Base-by-base conservation (phyloP, 1,140 invertebrate genomes). In the Melanaphis sacchari region DNA sequence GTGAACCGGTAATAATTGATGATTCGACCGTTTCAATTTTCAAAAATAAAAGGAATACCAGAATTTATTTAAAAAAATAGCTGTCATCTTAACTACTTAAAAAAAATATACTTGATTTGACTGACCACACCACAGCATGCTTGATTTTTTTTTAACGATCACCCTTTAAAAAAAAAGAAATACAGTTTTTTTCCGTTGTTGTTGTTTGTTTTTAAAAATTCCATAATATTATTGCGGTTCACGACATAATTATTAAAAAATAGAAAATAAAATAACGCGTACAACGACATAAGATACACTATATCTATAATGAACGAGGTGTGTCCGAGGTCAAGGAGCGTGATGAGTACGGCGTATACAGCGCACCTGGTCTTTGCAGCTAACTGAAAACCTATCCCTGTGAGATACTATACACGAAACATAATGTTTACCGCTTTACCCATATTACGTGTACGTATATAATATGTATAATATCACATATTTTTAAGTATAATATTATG, bases 301-400 rank as follows among this genome's bases (percentile, higher is more conserved):
- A n/a, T n/a, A 31, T n/a, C 11, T 66, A 66, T 81, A 36, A 38
- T 22, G 22, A 22, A 82, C 36, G 81, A 82, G 38, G 81, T 82
- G 81, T 76, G 81, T 24, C 81, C 81, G 81, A 82, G 81, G 81
- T 82, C 81, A 82, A 82, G n/a, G 59, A 82, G n/a, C 38, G 38
- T 82, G 38, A 36, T 82, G 38, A 38, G 38, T 40, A 40, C 43
- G 46, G 46, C 15, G 15, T 18, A 41, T 40, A 82, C 7, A 22
- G 40, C 24, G 38, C 82, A 84, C 36, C 82, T 84, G 82, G 82
- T 76, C 82, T 24, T 84, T 38, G 38, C 38, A 24, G 36, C 22
- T 24, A 26, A 84, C 38, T 41, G 84, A 85, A 85, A 85, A 43
- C 84, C 84, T 85, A 85, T 85, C 84, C 84, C 84, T 85, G 84